Percentiles rank a stretch among this genome's conserved stretches.
Conservation (phyloP, 2,797 vertebrate species). For the Eulemur albifrons region DNA sequence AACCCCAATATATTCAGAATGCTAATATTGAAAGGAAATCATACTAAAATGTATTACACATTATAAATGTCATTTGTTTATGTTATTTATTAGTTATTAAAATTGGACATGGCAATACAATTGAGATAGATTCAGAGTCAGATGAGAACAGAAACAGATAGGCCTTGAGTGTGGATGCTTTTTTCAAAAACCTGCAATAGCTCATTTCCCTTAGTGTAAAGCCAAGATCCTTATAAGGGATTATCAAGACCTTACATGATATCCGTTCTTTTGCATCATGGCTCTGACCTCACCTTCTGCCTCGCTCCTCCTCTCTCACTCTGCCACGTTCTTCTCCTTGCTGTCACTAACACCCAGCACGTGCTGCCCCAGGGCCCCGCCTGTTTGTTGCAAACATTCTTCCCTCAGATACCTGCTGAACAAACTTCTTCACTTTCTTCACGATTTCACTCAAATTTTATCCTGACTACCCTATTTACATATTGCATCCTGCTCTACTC, state of each 20-base stretch:
- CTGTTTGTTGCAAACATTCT: background rate
- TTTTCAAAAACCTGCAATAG: background rate
- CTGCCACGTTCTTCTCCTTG: background rate
- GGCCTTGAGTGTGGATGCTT: background rate
- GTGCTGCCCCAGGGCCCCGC: no score
- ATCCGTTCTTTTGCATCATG: background rate
- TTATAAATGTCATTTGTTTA: background rate
- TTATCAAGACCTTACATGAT: background rate
- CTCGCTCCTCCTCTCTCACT: no score
- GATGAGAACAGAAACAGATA: background rate
- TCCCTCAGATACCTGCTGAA: background rate
- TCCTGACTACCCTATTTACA: background rate
- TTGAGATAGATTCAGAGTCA: background rate
- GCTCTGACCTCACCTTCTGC: background rate
- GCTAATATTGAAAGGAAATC: background rate
- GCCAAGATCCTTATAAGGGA: background rate
- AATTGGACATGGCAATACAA: background rate
- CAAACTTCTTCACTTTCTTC: background rate
- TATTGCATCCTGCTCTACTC: background rate
- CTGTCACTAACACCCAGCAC: background rate
- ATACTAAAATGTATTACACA: background rate
- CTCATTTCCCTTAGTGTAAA: background rate
- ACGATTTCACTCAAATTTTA: background rate
- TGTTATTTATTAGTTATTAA: background rate
- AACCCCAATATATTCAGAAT: background rate